These are phyloP conservation scores for Achroia grisella DNA, from an alignment of 1,140 invertebrate genomes.

Conservation along the genomic window DNA sequence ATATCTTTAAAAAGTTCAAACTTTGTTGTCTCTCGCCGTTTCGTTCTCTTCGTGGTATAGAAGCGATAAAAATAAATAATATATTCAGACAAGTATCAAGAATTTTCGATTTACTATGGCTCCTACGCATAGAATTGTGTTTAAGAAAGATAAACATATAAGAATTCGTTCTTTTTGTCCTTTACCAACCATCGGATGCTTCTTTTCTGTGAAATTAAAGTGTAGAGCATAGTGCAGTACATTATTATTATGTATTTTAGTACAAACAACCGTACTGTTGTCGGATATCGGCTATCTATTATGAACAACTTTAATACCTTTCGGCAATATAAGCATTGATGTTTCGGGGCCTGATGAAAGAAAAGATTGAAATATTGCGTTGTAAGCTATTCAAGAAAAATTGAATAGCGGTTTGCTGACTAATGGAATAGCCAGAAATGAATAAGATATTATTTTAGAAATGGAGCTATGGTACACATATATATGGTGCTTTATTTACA, in stretches of 20 bases:
- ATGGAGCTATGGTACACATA: background rate
- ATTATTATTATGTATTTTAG: slow-evolving; percentile 25
- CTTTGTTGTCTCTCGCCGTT: no score
- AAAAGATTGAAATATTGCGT: slow-evolving; percentile 29
- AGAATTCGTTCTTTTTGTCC: slow-evolving; percentile 37
- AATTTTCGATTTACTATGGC: slow-evolving; percentile 18
- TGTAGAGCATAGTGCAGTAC: slow-evolving; percentile 12
- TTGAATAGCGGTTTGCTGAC: slow-evolving; percentile 26
- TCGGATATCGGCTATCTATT: slow-evolving; percentile 32
- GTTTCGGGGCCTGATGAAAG: slow-evolving; percentile 19
- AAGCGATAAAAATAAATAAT: no score
- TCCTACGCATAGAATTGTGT: slow-evolving; percentile 39
- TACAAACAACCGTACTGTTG: slow-evolving; percentile 34
- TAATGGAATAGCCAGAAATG: slow-evolving; percentile 21
- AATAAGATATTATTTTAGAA: background rate
- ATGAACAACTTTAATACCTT: slow-evolving; percentile 36
- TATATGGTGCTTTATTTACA: background rate
- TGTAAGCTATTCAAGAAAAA: slow-evolving; percentile 13
- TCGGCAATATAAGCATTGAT: slow-evolving; percentile 35
- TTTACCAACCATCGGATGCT: slow-evolving; percentile 28
- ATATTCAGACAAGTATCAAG: slow-evolving; percentile 25
- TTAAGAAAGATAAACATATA: slow-evolving; percentile 36
- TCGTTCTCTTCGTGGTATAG: no score
- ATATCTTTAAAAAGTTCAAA: no score
- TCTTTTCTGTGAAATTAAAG: slow-evolving; percentile 22